phyloP scores from a whole-genome alignment of 23 tunicate genomes.

The Halocynthia aurantium region DNA sequence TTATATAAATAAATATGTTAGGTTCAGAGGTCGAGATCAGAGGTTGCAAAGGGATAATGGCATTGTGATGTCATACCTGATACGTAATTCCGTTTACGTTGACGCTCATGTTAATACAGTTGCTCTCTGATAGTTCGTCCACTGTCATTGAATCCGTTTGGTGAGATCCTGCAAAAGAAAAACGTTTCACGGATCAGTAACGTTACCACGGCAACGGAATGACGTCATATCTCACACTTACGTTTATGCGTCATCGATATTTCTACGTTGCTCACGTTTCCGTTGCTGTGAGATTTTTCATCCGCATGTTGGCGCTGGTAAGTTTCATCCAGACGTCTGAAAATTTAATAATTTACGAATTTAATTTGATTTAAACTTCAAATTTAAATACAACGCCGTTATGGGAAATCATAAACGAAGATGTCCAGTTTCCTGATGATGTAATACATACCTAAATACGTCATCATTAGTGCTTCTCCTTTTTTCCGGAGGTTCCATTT shows the following conservation, averaged over 20 bases:
- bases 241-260: too few relatives aligned
- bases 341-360: background rate
- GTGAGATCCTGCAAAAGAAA: too few relatives aligned
- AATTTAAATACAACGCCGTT: background rate
- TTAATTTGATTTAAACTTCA: background rate
- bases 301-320: too few relatives aligned
- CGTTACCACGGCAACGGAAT: too few relatives aligned
- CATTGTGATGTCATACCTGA: slow-evolving; percentile 38
- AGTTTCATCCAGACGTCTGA: slow-evolving; percentile 17
- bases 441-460: slow-evolving; percentile 18
- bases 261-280: too few relatives aligned
- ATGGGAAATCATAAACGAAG: background rate
- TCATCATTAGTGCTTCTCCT: slow-evolving; percentile 41
- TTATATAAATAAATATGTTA: background rate
- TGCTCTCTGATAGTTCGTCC: slow-evolving; percentile 37
- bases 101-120: slow-evolving; percentile 62
- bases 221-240: too few relatives aligned
- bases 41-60: background rate
- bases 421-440: background rate
- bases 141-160: slow-evolving; percentile 7
- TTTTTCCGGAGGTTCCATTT: slow-evolving; percentile 46
- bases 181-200: too few relatives aligned
- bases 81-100: slow-evolving; percentile 74
- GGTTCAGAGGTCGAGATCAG: background rate
- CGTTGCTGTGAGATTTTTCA: too few relatives aligned